Evolutionary conservation across 2,888 invertebrate species (phyloP).

Genomic region (Coremacera marginata): DNA sequence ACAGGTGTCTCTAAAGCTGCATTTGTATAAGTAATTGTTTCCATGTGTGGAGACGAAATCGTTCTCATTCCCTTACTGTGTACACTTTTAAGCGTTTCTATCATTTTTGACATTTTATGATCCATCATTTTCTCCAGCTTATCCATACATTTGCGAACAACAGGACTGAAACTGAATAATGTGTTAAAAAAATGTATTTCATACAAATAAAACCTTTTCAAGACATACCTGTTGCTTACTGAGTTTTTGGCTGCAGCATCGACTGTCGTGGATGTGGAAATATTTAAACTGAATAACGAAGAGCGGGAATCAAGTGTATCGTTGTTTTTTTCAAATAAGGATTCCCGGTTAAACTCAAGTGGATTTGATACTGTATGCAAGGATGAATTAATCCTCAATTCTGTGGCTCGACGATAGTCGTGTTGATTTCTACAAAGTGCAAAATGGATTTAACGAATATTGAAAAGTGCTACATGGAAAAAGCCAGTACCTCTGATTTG

Average conservation of each 20-base stretch:
- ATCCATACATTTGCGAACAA: constrained; percentile 54
- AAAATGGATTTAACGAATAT: background rate
- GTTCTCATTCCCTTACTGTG: background rate
- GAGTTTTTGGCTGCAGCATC: constrained; percentile 44
- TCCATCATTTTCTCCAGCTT: constrained; percentile 54
- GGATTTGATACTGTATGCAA: background rate
- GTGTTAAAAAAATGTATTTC: background rate
- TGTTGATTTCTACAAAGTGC: background rate
- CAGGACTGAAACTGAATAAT: constrained; percentile 53
- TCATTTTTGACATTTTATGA: constrained; percentile 49
- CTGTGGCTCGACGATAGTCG: background rate
- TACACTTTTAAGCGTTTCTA: constrained; percentile 48
- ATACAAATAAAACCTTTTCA: background rate
- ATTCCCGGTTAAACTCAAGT: constrained; percentile 42
- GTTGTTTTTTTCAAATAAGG: constrained; percentile 41
- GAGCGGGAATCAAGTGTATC: constrained; percentile 50
- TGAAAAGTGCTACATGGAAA: background rate
- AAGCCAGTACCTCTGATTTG: constrained; percentile 51
- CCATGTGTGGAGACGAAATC: background rate
- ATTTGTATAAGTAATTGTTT: background rate
- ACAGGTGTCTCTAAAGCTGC: constrained; percentile 11
- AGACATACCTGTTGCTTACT: constrained; percentile 17
- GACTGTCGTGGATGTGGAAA: constrained; percentile 57
- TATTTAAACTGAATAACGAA: constrained; percentile 55
- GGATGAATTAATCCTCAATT: background rate